Evolutionary conservation across 2,888 invertebrate genomes (phyloP).

Genomic region (Tenthredo scrophulariae): DNA sequence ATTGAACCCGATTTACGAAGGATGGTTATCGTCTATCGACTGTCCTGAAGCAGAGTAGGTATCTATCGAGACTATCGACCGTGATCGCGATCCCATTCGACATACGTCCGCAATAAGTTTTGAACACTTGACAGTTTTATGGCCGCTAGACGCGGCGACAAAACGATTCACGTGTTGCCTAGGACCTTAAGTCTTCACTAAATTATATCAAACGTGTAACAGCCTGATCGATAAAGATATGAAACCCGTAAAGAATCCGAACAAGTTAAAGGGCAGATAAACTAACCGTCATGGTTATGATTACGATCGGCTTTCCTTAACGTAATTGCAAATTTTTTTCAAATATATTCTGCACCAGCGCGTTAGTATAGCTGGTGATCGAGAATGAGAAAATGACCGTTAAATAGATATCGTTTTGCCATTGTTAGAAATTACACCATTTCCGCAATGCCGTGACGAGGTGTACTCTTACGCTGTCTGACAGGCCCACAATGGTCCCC

Average conservation of each 20-base stretch:
- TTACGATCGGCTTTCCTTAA: not conserved
- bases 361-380: not conserved
- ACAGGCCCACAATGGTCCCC: conserved; percentile 67
- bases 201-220: conserved; percentile 35
- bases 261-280: conserved; percentile 12
- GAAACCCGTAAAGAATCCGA: not conserved
- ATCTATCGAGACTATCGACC: conserved; percentile 41
- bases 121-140: conserved; percentile 41
- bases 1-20: conserved; percentile 41
- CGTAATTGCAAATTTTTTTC: not conserved
- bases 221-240: conserved; percentile 37
- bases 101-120: conserved; percentile 45
- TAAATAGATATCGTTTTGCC: conserved; percentile 17
- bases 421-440: conserved; percentile 29
- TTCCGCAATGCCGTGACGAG: conserved; percentile 59
- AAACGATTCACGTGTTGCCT: conserved; percentile 40
- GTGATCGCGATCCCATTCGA: conserved; percentile 38
- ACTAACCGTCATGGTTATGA: not conserved
- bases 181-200: not conserved
- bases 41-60: not conserved
- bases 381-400: not conserved
- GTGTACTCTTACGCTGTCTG: conserved; percentile 49
- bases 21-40: conserved; percentile 49
- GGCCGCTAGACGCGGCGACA: conserved; percentile 33
- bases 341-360: not conserved